These are phyloP conservation scores for Eumerus sabulonum DNA, from an alignment of 2,888 invertebrate species.

Conservation along the genomic window DNA sequence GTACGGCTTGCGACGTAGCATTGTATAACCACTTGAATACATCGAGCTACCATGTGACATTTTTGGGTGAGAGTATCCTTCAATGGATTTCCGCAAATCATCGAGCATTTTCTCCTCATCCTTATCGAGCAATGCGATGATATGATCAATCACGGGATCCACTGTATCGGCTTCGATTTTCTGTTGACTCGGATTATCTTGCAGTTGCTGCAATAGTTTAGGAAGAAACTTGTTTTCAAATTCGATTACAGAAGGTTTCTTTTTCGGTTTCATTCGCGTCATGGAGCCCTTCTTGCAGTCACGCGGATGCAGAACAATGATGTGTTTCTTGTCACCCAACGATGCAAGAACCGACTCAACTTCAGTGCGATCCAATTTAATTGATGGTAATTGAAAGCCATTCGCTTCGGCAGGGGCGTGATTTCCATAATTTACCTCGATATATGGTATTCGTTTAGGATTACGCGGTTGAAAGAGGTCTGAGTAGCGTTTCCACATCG, in stretches of 20 bases:
- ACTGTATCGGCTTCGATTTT: constrained; percentile 15
- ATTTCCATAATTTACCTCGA: constrained; percentile 60
- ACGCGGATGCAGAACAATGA: constrained; percentile 57
- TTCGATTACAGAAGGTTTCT: constrained; percentile 41
- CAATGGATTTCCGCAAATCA: constrained; percentile 31
- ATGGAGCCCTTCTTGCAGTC: constrained; percentile 46
- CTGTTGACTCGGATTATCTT: constrained; percentile 9
- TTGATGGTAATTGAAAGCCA: constrained; percentile 29
- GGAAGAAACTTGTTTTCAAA: constrained; percentile 65
- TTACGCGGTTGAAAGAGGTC: constrained; percentile 50
- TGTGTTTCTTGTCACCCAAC: constrained; percentile 57
- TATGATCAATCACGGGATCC: constrained; percentile 55
- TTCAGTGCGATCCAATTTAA: constrained; percentile 56
- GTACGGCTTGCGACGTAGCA: constrained; percentile 4
- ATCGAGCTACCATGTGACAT: neutral
- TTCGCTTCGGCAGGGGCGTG: constrained; percentile 1
- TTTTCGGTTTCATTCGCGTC: neutral
- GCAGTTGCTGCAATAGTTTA: constrained; percentile 63
- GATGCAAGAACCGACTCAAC: constrained; percentile 53
- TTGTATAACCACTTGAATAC: constrained; percentile 14
- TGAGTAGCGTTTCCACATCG: constrained; percentile 51
- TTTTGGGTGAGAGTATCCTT: constrained; percentile 7
- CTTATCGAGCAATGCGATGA: constrained; percentile 47
- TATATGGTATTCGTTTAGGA: constrained; percentile 18
- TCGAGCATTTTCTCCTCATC: constrained; percentile 55